A percentile compares a stretch with the other conserved stretches of the same genome.
Evolutionary conservation across 2,888 invertebrate species (phyloP).

Genomic region (Melangyna quadrimaculata): DNA sequence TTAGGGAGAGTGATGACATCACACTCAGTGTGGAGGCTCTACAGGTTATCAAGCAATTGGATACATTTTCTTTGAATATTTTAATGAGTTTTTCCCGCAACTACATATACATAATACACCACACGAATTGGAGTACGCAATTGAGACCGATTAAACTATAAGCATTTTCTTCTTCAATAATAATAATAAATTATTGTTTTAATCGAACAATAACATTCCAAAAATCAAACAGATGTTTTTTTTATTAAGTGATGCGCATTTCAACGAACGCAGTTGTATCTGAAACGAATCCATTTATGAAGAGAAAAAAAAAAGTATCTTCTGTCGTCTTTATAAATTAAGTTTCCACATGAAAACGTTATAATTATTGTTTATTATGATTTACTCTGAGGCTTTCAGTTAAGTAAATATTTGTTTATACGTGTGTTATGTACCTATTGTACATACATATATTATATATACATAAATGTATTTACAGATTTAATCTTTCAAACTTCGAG

Average conservation of each 20-base stretch:
- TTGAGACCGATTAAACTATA: not conserved
- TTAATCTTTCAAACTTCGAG: not conserved
- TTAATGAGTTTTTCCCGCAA: conserved; percentile 18
- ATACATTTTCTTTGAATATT: conserved; percentile 8
- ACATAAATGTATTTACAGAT: not conserved
- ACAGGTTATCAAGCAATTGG: conserved; percentile 18
- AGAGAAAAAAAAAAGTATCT: not conserved
- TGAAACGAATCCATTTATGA: not conserved
- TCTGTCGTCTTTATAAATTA: not conserved
- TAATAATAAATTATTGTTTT: conserved; percentile 1
- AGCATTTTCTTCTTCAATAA: not conserved
- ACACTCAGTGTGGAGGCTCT: not conserved
- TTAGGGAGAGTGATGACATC: conserved; percentile 5
- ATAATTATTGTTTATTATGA: not conserved
- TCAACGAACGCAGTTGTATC: not conserved
- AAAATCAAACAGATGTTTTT: not conserved
- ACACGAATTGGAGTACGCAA: not conserved
- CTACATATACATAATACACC: not conserved
- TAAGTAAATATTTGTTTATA: not conserved
- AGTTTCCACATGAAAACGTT: not conserved
- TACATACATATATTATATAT: too few species aligned
- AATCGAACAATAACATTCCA: not conserved
- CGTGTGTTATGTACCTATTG: too few species aligned
- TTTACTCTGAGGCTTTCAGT: not conserved
- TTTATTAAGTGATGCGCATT: not conserved